Conservation (phyloP, 2,888 invertebrate genomes). For the Empis stercorea region DNA sequence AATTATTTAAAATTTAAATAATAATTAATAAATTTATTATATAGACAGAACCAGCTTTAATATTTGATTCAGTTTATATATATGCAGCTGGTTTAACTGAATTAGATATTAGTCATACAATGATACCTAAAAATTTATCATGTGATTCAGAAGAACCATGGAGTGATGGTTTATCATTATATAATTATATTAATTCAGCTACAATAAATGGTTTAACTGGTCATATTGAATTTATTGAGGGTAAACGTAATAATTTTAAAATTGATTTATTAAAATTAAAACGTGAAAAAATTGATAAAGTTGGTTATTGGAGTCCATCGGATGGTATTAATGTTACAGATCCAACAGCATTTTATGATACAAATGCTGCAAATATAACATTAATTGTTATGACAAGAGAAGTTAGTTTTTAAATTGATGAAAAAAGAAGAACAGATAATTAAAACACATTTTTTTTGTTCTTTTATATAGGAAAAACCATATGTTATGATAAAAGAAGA, state of each 20-base stretch:
- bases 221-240: slow-evolving; percentile 72
- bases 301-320: slow-evolving; percentile 67
- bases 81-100: slow-evolving; percentile 65
- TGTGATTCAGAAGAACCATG: slow-evolving; percentile 69
- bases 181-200: slow-evolving; percentile 61
- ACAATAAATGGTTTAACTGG: slow-evolving; percentile 80
- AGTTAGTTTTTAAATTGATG: too few species aligned
- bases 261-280: slow-evolving; percentile 73
- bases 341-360: slow-evolving; percentile 72
- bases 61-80: slow-evolving; percentile 76
- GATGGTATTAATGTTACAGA: slow-evolving; percentile 71
- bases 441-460: too few species aligned
- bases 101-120: slow-evolving; percentile 53
- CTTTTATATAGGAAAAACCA: slow-evolving; percentile 65
- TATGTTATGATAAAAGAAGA: slow-evolving; percentile 84
- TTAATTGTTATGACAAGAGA: slow-evolving; percentile 81
- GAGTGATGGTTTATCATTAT: slow-evolving; percentile 62
- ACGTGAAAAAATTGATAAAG: slow-evolving; percentile 63
- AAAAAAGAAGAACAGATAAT: too few species aligned
- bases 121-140: slow-evolving; percentile 61
- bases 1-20: background rate
- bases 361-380: slow-evolving; percentile 71
- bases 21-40: background rate
- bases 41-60: slow-evolving; percentile 73
- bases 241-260: slow-evolving; percentile 69